These are phyloP conservation scores for Chromoteleia sp. DNA, from an alignment of 2,888 invertebrate species.

Conservation along the genomic window DNA sequence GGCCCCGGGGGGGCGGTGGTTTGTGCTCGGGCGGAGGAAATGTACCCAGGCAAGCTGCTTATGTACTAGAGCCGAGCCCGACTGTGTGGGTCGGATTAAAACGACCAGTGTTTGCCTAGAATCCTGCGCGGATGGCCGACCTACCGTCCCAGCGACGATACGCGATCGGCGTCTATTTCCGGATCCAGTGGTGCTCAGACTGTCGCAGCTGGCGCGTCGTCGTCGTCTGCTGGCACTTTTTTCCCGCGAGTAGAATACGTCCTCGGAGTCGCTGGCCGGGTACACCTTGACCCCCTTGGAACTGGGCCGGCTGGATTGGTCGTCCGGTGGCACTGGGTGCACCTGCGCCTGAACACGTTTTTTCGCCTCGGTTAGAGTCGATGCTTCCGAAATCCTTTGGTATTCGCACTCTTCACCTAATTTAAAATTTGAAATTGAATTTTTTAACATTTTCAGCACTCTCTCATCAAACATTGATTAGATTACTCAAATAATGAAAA, in stretches of 20 bases:
- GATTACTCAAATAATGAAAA: neutral
- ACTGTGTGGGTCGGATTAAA: conserved; percentile 84
- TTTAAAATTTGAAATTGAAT: too few species aligned
- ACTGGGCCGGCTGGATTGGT: conserved; percentile 59
- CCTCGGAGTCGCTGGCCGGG: conserved; percentile 87
- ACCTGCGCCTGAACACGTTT: conserved; percentile 86
- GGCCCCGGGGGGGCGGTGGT: conserved; percentile 73
- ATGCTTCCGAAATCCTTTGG: conserved; percentile 86
- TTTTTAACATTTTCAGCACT: neutral
- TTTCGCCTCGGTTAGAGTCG: conserved; percentile 82
- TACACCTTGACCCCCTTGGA: conserved; percentile 84
- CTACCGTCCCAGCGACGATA: conserved; percentile 84
- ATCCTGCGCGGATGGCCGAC: conserved; percentile 78
- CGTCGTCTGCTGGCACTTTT: conserved; percentile 77
- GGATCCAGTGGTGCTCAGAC: conserved; percentile 85
- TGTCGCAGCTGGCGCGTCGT: conserved; percentile 86
- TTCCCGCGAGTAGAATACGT: conserved; percentile 85
- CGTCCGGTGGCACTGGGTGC: conserved; percentile 83
- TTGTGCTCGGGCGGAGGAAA: conserved; percentile 86
- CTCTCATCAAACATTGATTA: conserved; percentile 1
- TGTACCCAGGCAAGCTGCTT: conserved; percentile 88
- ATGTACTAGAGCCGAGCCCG: conserved; percentile 84
- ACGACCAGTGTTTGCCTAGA: conserved; percentile 86
- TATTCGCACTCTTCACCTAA: conserved; percentile 85
- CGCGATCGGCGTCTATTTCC: conserved; percentile 86